Conservation (phyloP, 2,113 vertebrate genomes). For the Cyphomyrus discorhynchus region DNA sequence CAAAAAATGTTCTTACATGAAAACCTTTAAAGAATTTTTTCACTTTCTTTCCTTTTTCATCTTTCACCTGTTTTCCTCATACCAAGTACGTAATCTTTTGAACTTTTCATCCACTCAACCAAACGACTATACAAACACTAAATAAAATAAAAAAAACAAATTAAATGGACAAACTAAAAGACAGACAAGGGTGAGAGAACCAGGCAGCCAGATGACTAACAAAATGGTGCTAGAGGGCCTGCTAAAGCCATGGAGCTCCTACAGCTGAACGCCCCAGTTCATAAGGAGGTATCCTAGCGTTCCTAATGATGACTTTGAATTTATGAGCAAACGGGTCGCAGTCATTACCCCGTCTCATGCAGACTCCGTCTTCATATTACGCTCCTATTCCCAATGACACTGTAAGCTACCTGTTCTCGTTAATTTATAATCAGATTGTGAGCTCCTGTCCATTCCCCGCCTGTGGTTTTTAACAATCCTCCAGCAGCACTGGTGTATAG, state of each 20-base stretch:
- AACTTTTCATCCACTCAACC: background rate
- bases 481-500: background rate
- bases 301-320: background rate
- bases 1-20: background rate
- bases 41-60: background rate
- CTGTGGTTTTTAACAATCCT: background rate
- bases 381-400: slow-evolving; percentile 46
- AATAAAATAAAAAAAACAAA: background rate
- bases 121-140: background rate
- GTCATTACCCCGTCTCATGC: background rate
- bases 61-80: background rate
- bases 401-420: slow-evolving; percentile 42
- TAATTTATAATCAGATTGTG: slow-evolving; percentile 33
- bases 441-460: background rate
- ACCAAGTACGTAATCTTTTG: background rate
- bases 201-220: background rate
- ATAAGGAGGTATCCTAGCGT: background rate
- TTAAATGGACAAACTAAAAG: background rate
- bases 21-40: background rate
- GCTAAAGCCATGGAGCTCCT: background rate
- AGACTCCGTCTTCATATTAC: slow-evolving; percentile 28
- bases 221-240: background rate
- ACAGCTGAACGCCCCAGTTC: background rate
- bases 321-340: background rate
- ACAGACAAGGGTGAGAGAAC: background rate